Evolutionary conservation across 2,113 vertebrate genomes (phyloP).

Genomic region (Scophthalmus maximus): DNA sequence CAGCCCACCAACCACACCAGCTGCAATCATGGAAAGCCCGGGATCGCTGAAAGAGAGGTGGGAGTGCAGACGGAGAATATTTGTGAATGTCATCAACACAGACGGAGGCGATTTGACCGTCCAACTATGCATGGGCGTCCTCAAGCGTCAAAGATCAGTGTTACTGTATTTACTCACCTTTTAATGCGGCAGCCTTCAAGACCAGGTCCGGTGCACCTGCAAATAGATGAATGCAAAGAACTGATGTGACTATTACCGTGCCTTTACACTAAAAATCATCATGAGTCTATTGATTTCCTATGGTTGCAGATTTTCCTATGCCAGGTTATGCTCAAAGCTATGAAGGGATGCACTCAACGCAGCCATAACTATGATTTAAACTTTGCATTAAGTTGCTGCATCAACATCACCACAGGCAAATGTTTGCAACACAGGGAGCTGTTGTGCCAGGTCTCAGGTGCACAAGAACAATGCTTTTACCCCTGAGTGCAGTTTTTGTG

Average conservation of each 20-base stretch:
- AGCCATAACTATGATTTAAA: too few species aligned
- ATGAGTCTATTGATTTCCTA: too few species aligned
- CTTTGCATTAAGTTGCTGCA: conserved; percentile 7
- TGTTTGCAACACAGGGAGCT: conserved; percentile 27
- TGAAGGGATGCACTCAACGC: too few species aligned
- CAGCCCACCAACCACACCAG: conserved; percentile 90
- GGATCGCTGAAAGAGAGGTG: conserved; percentile 66
- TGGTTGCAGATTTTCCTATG: too few species aligned
- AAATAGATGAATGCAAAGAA: conserved; percentile 31
- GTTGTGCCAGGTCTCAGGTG: conserved; percentile 7
- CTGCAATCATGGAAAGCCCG: conserved; percentile 88
- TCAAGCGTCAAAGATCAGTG: background rate
- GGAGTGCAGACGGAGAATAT: conserved; percentile 6
- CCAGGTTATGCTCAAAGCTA: too few species aligned
- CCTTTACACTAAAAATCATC: conserved; percentile 3
- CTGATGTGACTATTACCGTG: background rate
- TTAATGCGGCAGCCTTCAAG: conserved; percentile 75
- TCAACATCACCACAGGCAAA: conserved; percentile 20
- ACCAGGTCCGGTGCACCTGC: conserved; percentile 77
- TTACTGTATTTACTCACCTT: conserved; percentile 55
- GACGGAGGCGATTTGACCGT: background rate
- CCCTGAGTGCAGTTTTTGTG: conserved; percentile 93
- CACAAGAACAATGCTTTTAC: conserved; percentile 81
- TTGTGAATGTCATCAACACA: conserved; percentile 3
- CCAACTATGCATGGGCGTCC: background rate